Conservation (phyloP, 2,888 invertebrate species). For the Brachynemurus nebulosus region DNA sequence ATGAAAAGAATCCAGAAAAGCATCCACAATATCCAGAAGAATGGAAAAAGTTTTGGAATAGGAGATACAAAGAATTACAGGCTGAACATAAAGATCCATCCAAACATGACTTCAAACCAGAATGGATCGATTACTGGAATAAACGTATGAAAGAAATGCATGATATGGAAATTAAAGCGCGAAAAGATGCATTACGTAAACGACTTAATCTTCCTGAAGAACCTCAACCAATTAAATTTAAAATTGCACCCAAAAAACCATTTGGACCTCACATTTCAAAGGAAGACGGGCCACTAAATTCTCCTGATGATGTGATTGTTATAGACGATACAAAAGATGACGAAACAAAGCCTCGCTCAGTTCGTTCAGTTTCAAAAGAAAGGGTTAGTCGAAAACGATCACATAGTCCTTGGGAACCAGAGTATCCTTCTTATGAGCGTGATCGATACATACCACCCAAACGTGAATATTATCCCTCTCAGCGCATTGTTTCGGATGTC, state of each 20-base stretch:
- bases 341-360: not conserved
- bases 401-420: slow-evolving; percentile 31
- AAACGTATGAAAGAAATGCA: slow-evolving; percentile 67
- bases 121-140: slow-evolving; percentile 81
- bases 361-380: slow-evolving; percentile 14
- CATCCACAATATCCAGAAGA: slow-evolving; percentile 79
- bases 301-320: slow-evolving; percentile 23
- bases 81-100: slow-evolving; percentile 60
- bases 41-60: slow-evolving; percentile 84
- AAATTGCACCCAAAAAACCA: slow-evolving; percentile 24
- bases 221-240: slow-evolving; percentile 28
- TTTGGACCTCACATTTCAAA: slow-evolving; percentile 22
- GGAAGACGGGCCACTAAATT: slow-evolving; percentile 21
- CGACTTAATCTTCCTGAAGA: slow-evolving; percentile 31
- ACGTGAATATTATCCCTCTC: not conserved
- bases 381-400: slow-evolving; percentile 24
- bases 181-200: slow-evolving; percentile 54
- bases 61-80: slow-evolving; percentile 65
- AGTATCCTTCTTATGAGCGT: slow-evolving; percentile 29
- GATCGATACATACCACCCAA: slow-evolving; percentile 18
- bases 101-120: slow-evolving; percentile 74
- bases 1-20: slow-evolving; percentile 75
- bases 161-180: slow-evolving; percentile 47
- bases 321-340: slow-evolving; percentile 25
- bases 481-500: slow-evolving; percentile 24